phyloP scores from a whole-genome alignment of 2,888 invertebrate species.

The Drosophila meridiana region DNA sequence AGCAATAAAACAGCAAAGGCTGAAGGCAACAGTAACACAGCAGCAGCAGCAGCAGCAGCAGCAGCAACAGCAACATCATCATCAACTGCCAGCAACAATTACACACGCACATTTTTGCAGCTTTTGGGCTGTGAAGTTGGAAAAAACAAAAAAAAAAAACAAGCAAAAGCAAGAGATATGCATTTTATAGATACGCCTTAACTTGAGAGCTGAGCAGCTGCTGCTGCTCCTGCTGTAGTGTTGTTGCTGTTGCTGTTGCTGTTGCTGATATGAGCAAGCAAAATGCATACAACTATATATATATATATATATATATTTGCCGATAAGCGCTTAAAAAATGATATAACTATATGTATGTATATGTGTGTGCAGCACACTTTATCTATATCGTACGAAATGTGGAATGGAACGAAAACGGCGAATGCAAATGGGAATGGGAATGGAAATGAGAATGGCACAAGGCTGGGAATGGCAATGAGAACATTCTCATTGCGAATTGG shows the following conservation, averaged over 20 bases:
- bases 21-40: conserved; percentile 30
- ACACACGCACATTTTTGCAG: conserved; percentile 61
- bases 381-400: conserved; percentile 57
- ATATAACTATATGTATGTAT: neutral
- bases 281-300: conserved; percentile 70
- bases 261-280: conserved; percentile 44
- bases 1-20: conserved; percentile 64
- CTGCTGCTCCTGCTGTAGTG: conserved; percentile 6
- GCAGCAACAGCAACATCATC: conserved; percentile 35
- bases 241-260: conserved; percentile 11
- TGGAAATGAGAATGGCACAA: conserved; percentile 21
- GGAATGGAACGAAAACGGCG: conserved; percentile 24
- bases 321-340: conserved; percentile 60
- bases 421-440: conserved; percentile 21
- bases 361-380: conserved; percentile 20
- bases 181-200: conserved; percentile 56
- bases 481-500: conserved; percentile 39
- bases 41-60: conserved; percentile 23
- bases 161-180: conserved; percentile 58
- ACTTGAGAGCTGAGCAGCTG: conserved; percentile 29
- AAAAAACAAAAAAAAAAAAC: conserved; percentile 13
- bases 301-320: conserved; percentile 28
- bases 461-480: conserved; percentile 21
- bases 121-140: conserved; percentile 41
- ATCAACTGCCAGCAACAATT: conserved; percentile 55